Evolutionary conservation across 2,113 vertebrate species (phyloP), one percentile per base, ranked within the genome.

Genomic region (Plestiodon gilberti): DNA sequence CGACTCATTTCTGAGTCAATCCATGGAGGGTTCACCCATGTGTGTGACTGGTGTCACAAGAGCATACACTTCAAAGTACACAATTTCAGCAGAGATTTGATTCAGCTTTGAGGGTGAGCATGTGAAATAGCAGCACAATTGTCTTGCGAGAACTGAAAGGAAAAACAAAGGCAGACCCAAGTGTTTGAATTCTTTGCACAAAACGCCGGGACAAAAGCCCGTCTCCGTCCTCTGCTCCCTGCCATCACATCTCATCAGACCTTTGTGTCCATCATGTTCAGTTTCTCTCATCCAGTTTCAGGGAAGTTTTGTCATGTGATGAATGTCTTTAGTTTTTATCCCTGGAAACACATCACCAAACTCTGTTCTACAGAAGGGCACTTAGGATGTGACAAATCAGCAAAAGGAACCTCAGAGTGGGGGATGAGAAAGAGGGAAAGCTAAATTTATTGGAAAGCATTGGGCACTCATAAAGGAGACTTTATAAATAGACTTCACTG

Each of bases 401-500:
- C 30, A 74, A 59, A 85, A 84, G 33, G 10, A 75, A 89, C 64
- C 52, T 59, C 59, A 9, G 1, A 17, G 4, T 11, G 38, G 18
- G 61, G 61, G 40, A 59, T 17, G 33, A 64, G 40, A 59, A 74
- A 55, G 35, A n/a, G 0, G 14, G 86, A 84, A 92, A 85, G 77
- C 3, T 89, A 90, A 88, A 91, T 90, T 88, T 88, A 84, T 64
- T 83, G 84, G 85, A 89, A 90, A 48, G 65, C 88, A 90, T 81
- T 65, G 30, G 59, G 28, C 64, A 28, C 57, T 22, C 69, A 48
- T 79, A 23, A 13, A 17, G 17, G 70, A 78, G 73, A 57, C 87
- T 90, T 93, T 92, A 89, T 86, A 89, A 84, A 91, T 25, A 84
- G 92, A 59, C 83, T 89, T 87, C 69, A 38, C 67, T 93, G 87